Evolutionary conservation across 2,797 vertebrate genomes (phyloP), one percentile per base, ranked within the genome.

Genomic region (Eulemur mongoz): DNA sequence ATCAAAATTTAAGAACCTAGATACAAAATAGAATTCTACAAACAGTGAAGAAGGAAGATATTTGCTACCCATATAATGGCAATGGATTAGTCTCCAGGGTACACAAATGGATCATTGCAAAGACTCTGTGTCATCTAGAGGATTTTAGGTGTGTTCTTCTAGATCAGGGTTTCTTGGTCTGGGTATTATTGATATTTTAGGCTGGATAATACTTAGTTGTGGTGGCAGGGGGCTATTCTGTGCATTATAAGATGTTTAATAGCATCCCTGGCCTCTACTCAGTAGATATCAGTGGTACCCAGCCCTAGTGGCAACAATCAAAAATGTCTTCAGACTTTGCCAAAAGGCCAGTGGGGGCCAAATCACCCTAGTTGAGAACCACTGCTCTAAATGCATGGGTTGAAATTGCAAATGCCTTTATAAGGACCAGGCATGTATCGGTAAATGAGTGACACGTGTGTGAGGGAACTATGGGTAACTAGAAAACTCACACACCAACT

Each of bases 1-100:
- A 89, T 91, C 25, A 85, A 89, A 88, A 90, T 69, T 67, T 84
- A 85, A 89, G 52, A 91, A 35, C 38, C 65, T 43, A 79, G 6
- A 18, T 92, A 84, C 43, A 88, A 92, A 93, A 86, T 32, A 85
- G 25, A 20, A 52, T 6, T 61, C 40, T 76, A 50, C 50, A 69
- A 93, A 61, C 23, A 93, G 3, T 59, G 48, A 92, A 89, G 20
- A 96, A 59, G 52, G 40, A 89, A 89, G 45, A 30, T 83, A 45
- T 40, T 52, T 90, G 59, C 81, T 40, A 88, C 6, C 5, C 35
- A 22, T 48, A 23, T 87, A 91, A 63, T 78, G 38, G 63, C 35
- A 48, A 7, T 72, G 27, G 50, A 14, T 86, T 85, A 48, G 20
- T 61, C 35, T 92, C 48, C 57, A 40, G 23, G 17, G 72, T 40